Evolutionary conservation across 1,140 invertebrate genomes (phyloP).

Genomic region (Centruroides vittatus): DNA sequence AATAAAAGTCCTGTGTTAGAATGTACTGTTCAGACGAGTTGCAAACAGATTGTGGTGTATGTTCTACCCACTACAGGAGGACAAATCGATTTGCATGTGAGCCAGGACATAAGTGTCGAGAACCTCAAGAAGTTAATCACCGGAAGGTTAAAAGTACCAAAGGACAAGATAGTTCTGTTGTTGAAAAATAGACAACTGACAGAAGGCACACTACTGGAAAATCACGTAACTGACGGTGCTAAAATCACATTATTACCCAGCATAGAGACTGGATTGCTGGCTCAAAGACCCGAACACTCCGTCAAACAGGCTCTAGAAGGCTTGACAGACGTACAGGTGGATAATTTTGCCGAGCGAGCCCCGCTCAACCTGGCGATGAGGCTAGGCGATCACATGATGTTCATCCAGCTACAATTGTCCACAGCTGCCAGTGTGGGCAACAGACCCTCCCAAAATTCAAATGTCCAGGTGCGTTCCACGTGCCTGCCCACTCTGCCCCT

Average conservation of each 20-base stretch:
- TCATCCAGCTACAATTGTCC: slow-evolving; percentile 83
- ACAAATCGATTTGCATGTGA: slow-evolving; percentile 65
- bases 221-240: slow-evolving; percentile 71
- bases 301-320: too few species aligned
- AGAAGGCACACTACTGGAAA: slow-evolving; percentile 69
- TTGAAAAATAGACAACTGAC: slow-evolving; percentile 79
- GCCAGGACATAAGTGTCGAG: slow-evolving; percentile 62
- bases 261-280: slow-evolving; percentile 84
- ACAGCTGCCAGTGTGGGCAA: slow-evolving; percentile 34
- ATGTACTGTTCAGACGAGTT: too few species aligned
- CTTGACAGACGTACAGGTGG: too few species aligned
- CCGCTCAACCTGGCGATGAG: slow-evolving; percentile 87
- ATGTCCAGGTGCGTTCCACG: slow-evolving; percentile 11
- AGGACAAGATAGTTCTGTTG: slow-evolving; percentile 78
- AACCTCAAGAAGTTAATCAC: slow-evolving; percentile 79
- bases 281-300: too few species aligned
- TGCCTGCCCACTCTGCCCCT: slow-evolving; percentile 13
- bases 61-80: slow-evolving; percentile 67
- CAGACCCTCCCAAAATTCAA: slow-evolving; percentile 14
- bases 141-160: slow-evolving; percentile 78
- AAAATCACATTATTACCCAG: slow-evolving; percentile 76
- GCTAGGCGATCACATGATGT: slow-evolving; percentile 90
- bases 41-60: neutral
- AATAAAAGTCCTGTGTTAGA: too few species aligned
- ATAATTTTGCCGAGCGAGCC: slow-evolving; percentile 85